Conservation (phyloP, 2,888 invertebrate species). For the Subacronicta megacephala region DNA sequence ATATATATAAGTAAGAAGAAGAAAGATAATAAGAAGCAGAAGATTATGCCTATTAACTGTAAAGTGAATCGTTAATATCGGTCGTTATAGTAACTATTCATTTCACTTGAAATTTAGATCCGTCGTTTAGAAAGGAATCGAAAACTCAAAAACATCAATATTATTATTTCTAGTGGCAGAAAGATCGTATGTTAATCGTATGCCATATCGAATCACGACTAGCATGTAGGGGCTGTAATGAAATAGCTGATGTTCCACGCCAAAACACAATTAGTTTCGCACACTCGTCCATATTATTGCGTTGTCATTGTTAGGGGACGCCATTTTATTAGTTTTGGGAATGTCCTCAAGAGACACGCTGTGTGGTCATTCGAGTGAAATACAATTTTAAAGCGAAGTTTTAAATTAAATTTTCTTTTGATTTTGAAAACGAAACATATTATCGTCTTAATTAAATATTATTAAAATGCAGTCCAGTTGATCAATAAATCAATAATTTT, state of each 20-base stretch:
- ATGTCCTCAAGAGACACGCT: constrained; percentile 22
- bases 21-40: too few species aligned
- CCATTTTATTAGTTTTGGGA: constrained; percentile 49
- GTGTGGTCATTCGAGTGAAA: constrained; percentile 38
- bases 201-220: constrained; percentile 46
- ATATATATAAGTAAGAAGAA: too few species aligned
- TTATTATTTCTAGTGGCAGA: constrained; percentile 27
- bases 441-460: too few species aligned
- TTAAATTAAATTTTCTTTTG: too few species aligned
- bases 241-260: constrained; percentile 71
- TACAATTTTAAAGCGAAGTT: background rate
- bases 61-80: too few species aligned
- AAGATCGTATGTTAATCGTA: constrained; percentile 53
- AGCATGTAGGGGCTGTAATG: constrained; percentile 56
- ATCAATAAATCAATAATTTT: too few species aligned
- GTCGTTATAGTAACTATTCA: too few species aligned
- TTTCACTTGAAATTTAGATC: too few species aligned
- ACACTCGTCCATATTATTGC: constrained; percentile 63
- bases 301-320: constrained; percentile 53
- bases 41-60: too few species aligned
- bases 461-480: too few species aligned
- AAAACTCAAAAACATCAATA: constrained; percentile 7
- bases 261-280: constrained; percentile 68
- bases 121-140: background rate
- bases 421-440: too few species aligned